Conservation (phyloP, 2,113 vertebrate genomes). For the Perccottus glenii region DNA sequence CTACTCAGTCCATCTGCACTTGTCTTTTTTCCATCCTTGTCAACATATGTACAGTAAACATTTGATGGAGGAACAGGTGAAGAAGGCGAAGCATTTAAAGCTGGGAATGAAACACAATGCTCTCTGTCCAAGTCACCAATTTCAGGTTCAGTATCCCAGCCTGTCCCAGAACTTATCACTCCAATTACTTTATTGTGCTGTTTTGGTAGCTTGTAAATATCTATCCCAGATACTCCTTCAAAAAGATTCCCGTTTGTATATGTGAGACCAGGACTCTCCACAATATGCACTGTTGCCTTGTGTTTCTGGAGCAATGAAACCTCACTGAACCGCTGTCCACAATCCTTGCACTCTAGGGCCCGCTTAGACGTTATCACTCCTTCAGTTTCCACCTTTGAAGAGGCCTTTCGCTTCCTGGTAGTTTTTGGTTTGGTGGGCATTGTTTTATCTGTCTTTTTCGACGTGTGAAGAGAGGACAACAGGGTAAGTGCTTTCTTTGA, state of each 20-base stretch:
- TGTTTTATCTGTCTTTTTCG: conserved; percentile 28
- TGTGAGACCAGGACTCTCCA: conserved; percentile 64
- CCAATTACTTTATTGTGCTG: conserved; percentile 18
- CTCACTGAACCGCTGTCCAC: conserved; percentile 75
- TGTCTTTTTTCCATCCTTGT: conserved; percentile 24
- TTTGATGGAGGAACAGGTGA: conserved; percentile 55
- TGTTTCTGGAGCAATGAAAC: conserved; percentile 78
- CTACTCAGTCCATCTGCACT: not conserved
- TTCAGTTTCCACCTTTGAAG: conserved; percentile 70
- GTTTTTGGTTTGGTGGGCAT: conserved; percentile 63
- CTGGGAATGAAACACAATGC: conserved; percentile 75
- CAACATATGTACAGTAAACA: conserved; percentile 39
- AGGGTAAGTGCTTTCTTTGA: conserved; percentile 59
- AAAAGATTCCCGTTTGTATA: conserved; percentile 72
- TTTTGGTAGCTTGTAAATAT: conserved; percentile 60
- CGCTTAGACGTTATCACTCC: conserved; percentile 72
- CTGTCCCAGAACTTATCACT: conserved; percentile 64
- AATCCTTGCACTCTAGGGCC: conserved; percentile 76
- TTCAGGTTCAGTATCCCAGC: conserved; percentile 79
- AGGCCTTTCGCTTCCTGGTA: conserved; percentile 75
- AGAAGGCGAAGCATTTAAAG: conserved; percentile 78
- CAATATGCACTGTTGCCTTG: conserved; percentile 67
- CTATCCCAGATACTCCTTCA: conserved; percentile 58
- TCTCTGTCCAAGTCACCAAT: conserved; percentile 69
- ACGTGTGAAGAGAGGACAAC: conserved; percentile 46